Base-by-base conservation (phyloP, 2,797 vertebrate genomes). In the Pseudomugil tenellus region DNA sequence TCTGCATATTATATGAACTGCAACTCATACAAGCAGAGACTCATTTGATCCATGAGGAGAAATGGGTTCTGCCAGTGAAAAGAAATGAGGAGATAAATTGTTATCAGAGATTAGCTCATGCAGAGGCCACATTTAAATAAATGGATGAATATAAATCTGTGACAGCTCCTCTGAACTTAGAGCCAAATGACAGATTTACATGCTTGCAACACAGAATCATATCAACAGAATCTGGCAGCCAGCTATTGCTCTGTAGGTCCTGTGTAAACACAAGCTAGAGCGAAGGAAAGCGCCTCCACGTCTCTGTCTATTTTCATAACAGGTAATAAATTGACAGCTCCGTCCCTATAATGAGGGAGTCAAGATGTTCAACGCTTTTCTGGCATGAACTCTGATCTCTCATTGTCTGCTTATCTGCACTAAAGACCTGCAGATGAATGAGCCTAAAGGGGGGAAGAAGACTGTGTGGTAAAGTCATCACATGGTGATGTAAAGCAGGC, bases 381-480 rank as follows among this genome's bases (percentile, higher is more conserved):
- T 81, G 71, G 72, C 74, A 60, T 79, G 78, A 85, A 68, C 80
- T 68, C 68, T 81, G 82, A 91, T 86, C 81, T 63, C 48, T 84
- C 70, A 53, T 77, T 77, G 76, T 85, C 80, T 87, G 84, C 85
- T 87, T 86, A 90, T 87, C 87, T 88, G 83, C 81, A 67, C 72
- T 70, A 74, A 70, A 80, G 74, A 85, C 84, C 64, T 67, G 34
- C 62, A 88, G 89, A 91, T 68, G 69, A 84, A 91, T 86, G 79
- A 79, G 72, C 77, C 83, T 72, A 63, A 72, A 60, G 64, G 72
- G n/a, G 82, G 57, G 63, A 65, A 3, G 60, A 60, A 6, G 73
- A 51, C 75, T 74, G 83, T 86, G 84, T 90, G 91, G 72, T 92
- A 92, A 92, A 91, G 87, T 85, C 81, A 91, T 92, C 84, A 91